These are phyloP conservation scores for Dicyrtoma fusca DNA, from an alignment of 2,888 invertebrate species.

Conservation along the genomic window DNA sequence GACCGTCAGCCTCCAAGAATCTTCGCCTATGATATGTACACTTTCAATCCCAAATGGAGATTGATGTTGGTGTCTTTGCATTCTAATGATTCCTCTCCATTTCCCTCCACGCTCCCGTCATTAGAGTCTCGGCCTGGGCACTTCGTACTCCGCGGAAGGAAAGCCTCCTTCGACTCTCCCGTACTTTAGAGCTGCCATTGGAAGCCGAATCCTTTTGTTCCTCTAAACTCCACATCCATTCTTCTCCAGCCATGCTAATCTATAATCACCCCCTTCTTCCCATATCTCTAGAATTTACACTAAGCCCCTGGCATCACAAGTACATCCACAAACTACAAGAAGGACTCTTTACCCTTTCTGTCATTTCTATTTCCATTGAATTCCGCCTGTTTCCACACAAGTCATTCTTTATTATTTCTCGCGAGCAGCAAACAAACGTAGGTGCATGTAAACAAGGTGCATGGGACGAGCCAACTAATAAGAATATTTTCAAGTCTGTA, in stretches of 20 bases:
- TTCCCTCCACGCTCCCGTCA: slow-evolving; percentile 19
- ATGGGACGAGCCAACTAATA: no score
- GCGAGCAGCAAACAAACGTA: no score
- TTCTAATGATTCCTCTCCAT: slow-evolving; percentile 51
- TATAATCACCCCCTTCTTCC: background rate
- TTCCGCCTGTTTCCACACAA: background rate
- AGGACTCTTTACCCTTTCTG: background rate
- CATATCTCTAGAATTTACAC: background rate
- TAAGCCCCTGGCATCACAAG: background rate
- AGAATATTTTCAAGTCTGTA: no score
- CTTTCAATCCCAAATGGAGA: slow-evolving; percentile 51
- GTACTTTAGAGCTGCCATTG: slow-evolving; percentile 10
- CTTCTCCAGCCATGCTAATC: background rate
- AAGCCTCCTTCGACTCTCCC: background rate
- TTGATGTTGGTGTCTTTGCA: slow-evolving; percentile 54
- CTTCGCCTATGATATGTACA: background rate
- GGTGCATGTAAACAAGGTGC: no score
- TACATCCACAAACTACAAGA: no score
- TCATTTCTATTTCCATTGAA: background rate
- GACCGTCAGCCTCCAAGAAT: background rate
- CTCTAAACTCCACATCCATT: slow-evolving; percentile 20
- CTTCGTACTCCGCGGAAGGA: background rate
- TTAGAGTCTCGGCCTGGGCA: background rate
- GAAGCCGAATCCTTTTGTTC: slow-evolving; percentile 18
- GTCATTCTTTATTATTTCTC: background rate